Base-by-base conservation (phyloP, 2,888 invertebrate species). In the Piscicola geometra region DNA sequence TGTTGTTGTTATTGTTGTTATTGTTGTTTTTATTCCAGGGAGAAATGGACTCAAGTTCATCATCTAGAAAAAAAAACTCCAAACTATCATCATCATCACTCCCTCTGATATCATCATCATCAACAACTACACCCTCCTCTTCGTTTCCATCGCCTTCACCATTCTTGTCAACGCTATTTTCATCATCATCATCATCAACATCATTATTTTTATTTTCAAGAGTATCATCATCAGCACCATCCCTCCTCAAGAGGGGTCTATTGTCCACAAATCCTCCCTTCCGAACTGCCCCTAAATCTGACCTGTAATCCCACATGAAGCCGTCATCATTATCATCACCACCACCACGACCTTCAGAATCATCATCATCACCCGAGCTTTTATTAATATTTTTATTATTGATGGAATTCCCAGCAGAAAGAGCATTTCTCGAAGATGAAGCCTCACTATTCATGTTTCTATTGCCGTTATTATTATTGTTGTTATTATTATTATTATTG, bases 301-400 rank as follows among this genome's bases (percentile, higher is more conserved):
- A 78, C 60, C 74, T 75, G 75, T 78, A 79, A 69, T 79, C 79
- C 79, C 79, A 79, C 32, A 77, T 75, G 41, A 72, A 78, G 47
- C 78, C 77, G 1, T 66, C 75, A 41, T 41, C 15, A 41, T 41
- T 41, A 9, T 41, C 15, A 9, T 41, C 15, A 15, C 15, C 15
- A 41, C 15, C 15, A 41, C 15, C 15, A 41, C 15, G 5, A 41
- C 15, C 15, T 41, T 41, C 15, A 15, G 5, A 9, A 41, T 41
- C 15, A 41, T 41, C 15, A 41, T 41, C 15, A 41, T 41, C 15
- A 15, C 15, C 15, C 9, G 5, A 9, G 41, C 15, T 41, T 41
- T 41, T 41, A 41, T 41, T 41, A 41, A 9, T 41, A 41, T 41
- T 41, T 5, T 41, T 41, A 15, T 41, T 41, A 41, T 41, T n/a